phyloP scores from a whole-genome alignment of 2,888 invertebrate genomes.

The Actias luna region DNA sequence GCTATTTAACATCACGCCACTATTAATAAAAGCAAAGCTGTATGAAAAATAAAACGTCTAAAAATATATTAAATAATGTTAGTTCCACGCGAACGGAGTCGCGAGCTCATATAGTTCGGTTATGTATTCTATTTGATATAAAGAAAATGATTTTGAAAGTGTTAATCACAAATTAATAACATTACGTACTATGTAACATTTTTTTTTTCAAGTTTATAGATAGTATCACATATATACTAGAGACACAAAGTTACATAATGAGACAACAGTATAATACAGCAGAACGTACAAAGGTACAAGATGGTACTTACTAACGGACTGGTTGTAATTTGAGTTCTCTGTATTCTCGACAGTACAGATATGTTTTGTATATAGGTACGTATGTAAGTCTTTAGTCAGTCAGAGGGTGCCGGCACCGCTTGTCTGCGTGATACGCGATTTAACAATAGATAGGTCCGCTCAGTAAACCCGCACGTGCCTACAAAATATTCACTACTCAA shows the following conservation, averaged over 20 bases:
- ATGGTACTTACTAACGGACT: conserved; percentile 43
- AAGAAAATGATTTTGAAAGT: too few relatives aligned
- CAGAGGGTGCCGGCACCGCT: conserved; percentile 32
- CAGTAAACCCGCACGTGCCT: conserved; percentile 21
- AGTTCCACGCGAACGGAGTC: too few relatives aligned
- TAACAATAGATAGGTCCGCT: conserved; percentile 40
- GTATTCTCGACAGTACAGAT: conserved; percentile 38
- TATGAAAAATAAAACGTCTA: too few relatives aligned
- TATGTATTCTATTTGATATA: too few relatives aligned
- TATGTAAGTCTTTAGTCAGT: conserved; percentile 37
- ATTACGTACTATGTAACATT: too few relatives aligned
- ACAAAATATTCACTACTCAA: conserved; percentile 27
- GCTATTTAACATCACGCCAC: too few relatives aligned
- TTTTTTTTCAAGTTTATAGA: too few relatives aligned
- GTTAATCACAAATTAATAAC: too few relatives aligned
- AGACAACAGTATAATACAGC: conserved; percentile 47
- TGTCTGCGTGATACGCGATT: conserved; percentile 50
- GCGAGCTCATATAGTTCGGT: too few relatives aligned
- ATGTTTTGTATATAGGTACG: conserved; percentile 14
- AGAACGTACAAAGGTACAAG: conserved; percentile 45
- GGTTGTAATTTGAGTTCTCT: conserved; percentile 60
- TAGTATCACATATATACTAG: background rate
- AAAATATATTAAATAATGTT: too few relatives aligned
- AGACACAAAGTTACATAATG: conserved; percentile 29
- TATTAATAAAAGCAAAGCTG: too few relatives aligned